A percentile compares a stretch with the other conserved stretches of the same genome.
These are phyloP conservation scores for Iguana delicatissima DNA, from an alignment of 2,797 vertebrate species.

Conservation along the genomic window DNA sequence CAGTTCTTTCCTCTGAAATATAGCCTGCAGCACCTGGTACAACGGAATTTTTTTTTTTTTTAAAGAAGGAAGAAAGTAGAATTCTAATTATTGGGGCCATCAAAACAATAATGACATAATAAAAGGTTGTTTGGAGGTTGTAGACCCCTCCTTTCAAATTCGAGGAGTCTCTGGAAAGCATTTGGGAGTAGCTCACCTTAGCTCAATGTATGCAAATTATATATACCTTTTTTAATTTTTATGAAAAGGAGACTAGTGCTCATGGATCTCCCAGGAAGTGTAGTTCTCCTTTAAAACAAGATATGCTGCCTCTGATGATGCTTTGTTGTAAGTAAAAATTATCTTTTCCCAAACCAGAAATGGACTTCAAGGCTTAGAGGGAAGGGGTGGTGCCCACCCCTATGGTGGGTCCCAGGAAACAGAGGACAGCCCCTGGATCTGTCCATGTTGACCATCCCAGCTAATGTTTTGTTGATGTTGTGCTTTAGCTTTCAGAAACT, in stretches of 20 bases:
- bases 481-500: background rate
- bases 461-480: background rate
- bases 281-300: background rate
- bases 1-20: too few relatives aligned
- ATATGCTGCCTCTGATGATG: too few relatives aligned
- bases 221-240: too few relatives aligned
- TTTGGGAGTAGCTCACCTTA: background rate
- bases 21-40: too few relatives aligned
- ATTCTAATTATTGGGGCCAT: background rate
- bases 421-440: background rate
- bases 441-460: background rate
- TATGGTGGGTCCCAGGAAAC: background rate
- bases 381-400: background rate
- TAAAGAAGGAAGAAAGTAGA: background rate
- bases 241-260: background rate
- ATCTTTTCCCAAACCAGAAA: background rate
- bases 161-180: background rate
- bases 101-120: background rate
- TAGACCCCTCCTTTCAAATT: background rate
- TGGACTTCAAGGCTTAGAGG: background rate
- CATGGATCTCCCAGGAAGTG: background rate
- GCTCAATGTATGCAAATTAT: too few relatives aligned
- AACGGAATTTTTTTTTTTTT: too few relatives aligned
- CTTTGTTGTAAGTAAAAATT: background rate
- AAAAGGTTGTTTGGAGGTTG: background rate